Evolutionary conservation across 1,140 invertebrate genomes (phyloP).

Genomic region (Hycleus phaleratus): DNA sequence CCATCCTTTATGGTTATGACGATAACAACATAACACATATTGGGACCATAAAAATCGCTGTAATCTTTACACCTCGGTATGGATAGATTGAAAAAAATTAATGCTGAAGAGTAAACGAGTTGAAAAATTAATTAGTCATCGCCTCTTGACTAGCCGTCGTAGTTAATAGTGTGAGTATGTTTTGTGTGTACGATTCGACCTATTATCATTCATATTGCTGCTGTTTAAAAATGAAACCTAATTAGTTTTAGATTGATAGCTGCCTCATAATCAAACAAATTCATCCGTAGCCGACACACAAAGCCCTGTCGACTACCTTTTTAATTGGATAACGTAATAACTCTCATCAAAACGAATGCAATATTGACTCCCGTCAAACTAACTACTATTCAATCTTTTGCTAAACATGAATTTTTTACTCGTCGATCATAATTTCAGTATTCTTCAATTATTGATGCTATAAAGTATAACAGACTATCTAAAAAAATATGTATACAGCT

Average conservation of each 20-base stretch:
- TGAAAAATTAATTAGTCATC: constrained; percentile 28
- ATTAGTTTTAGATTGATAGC: constrained; percentile 28
- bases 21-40: constrained; percentile 10
- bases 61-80: not conserved
- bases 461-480: too few relatives aligned
- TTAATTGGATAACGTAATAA: constrained; percentile 22
- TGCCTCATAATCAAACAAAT: constrained; percentile 25
- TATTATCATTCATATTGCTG: not conserved
- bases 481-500: constrained; percentile 8
- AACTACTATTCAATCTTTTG: not conserved
- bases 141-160: not conserved
- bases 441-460: too few relatives aligned
- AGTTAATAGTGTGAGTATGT: not conserved
- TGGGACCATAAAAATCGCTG: constrained; percentile 14
- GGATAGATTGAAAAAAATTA: too few relatives aligned
- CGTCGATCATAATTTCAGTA: too few relatives aligned
- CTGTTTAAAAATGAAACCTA: constrained; percentile 28
- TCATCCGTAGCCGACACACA: constrained; percentile 18
- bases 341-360: constrained; percentile 3
- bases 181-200: not conserved
- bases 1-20: constrained; percentile 17
- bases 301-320: constrained; percentile 20
- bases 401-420: too few relatives aligned
- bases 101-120: constrained; percentile 10
- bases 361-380: constrained; percentile 3